Percentiles rank a stretch among this genome's conserved stretches.
These are phyloP conservation scores for Arion vulgaris DNA, from an alignment of 1,140 invertebrate genomes.

Conservation along the genomic window DNA sequence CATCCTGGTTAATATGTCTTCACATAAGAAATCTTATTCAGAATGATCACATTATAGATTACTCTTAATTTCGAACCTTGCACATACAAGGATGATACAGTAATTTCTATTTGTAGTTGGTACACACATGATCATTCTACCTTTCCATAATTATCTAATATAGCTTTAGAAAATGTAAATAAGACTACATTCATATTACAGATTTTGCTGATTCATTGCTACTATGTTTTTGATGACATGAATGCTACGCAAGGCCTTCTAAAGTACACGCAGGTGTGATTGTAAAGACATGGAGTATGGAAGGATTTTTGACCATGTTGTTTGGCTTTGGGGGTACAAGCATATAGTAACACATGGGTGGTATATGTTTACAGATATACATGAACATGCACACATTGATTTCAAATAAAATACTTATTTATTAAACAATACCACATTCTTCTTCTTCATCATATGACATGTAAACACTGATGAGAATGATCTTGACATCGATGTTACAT, in stretches of 20 bases:
- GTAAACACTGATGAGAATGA: too few species aligned
- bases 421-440: too few species aligned
- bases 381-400: too few species aligned
- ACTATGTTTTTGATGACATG: slow-evolving; percentile 41
- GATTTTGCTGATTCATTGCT: slow-evolving; percentile 11
- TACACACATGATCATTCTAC: slow-evolving; percentile 58
- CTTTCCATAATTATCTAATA: slow-evolving; percentile 4
- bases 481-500: too few species aligned
- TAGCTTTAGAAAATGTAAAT: slow-evolving; percentile 15
- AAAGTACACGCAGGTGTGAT: slow-evolving; percentile 56
- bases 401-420: too few species aligned
- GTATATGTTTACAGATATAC: not conserved
- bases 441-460: too few species aligned
- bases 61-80: not conserved
- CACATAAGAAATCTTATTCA: not conserved
- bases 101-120: not conserved
- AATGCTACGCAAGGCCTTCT: slow-evolving; percentile 60
- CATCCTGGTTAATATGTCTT: not conserved
- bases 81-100: not conserved
- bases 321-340: slow-evolving; percentile 41
- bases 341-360: not conserved
- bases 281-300: slow-evolving; percentile 65
- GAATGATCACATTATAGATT: not conserved
- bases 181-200: slow-evolving; percentile 22
- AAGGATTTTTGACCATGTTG: slow-evolving; percentile 74